Evolutionary conservation across 2,888 invertebrate species (phyloP), one percentile per base, ranked within the genome.

Genomic region (Acleris laterana): DNA sequence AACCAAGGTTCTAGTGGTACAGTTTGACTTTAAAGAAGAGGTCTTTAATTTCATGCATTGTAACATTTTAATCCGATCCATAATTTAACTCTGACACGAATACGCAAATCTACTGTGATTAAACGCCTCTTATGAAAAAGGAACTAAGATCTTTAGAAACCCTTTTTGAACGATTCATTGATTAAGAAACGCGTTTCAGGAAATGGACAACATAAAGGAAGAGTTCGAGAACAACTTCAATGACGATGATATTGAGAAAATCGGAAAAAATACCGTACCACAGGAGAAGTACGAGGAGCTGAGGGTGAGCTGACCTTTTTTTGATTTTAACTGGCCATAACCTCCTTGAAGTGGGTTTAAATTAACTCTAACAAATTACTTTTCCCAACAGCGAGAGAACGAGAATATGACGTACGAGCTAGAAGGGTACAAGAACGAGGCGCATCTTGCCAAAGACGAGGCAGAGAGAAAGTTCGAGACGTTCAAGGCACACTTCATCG

Each of bases 361-460:
- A 16, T 16, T 17, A 25, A 22, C 17, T 0, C 46, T 50, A 42
- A 22, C 13, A 13, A 3, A 16, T 11, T 56, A 16, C 46, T 55
- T n/a, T 61, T 20, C 46, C 53, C 76, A 74, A 13, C 72, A 96
- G 94, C 96, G 96, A 69, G 98, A 98, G 82, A 97, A 98, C 81
- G 98, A 98, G 75, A 96, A 96, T 70, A 89, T 98, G 63, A 94
- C 96, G 55, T 97, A 96, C 82, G 97, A 98, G 85, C 88, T 98
- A 77, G 98, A 98, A 84, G 98, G 98, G 0, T 97, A 97, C 83
- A 97, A 97, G 86, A 98, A 98, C 85, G 98, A 98, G 91, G 96
- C 97, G 53, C 96, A 97, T 74, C 90, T 98, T 42, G 94, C 97
- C 1, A 96, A 97, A 79, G 95, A 95, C 52, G 98, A 98, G 80